Evolutionary conservation across 1,140 invertebrate genomes (phyloP), one percentile per base, ranked within the genome.

Genomic region (Laupala kohalensis): DNA sequence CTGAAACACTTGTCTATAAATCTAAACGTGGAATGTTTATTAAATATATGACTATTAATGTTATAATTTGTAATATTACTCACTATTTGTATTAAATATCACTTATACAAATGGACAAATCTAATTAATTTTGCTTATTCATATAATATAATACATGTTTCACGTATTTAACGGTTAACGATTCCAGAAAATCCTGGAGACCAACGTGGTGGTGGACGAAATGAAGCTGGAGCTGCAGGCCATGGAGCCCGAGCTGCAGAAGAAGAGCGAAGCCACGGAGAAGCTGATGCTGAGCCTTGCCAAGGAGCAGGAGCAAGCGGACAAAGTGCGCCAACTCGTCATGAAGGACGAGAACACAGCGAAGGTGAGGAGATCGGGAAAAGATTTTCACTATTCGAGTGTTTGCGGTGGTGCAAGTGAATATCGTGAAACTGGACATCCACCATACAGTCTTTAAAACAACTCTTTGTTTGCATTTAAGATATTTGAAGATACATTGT

Each of bases 181-280:
- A 15, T 71, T 83, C 4, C 79, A 94, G 85, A 95, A 95, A 89
- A 76, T 95, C 25, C 86, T 91, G 75, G 91, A 92, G 78, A 95
- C 93, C 0, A 93, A 94, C 76, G 87, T 89, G 69, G 86, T 92
- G 72, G 92, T 96, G 0, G 89, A 87, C 19, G 84, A 87, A 25
- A 97, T 97, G 92, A 92, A 96, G 81, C 84, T 89, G 71, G 90
- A 95, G 76, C 82, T 98, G n/a, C 87, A 88, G 25, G 86, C 89
- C 29, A 85, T 98, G 77, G 91, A 93, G 75, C 96, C 96, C 0
- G 85, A 92, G 76, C 80, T 98, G 64, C 89, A 92, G 26, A 85
- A 89, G 75, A 95, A 95, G 77, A 91, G 93, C 0, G 85, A 87
- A 25, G 90, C 93, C 75, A 93, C 94, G 6, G 87, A 88, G 62